These are phyloP conservation scores for Stegastes partitus DNA, from an alignment of 2,113 vertebrate genomes.

Conservation along the genomic window DNA sequence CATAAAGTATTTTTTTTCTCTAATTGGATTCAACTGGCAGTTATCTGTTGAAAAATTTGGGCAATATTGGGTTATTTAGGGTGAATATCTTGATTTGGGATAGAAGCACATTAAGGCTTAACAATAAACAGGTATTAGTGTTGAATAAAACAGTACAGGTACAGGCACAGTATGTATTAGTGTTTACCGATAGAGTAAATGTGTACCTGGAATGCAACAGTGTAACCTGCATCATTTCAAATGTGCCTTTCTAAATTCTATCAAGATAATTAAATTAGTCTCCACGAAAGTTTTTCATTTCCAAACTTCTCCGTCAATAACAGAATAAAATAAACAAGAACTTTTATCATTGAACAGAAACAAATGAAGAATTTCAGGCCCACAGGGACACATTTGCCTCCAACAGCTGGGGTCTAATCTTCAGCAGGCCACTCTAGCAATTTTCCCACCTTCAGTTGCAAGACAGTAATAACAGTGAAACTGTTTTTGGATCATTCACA, in stretches of 20 bases:
- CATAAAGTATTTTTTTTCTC: neutral
- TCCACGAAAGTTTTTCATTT: neutral
- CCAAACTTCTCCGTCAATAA: neutral
- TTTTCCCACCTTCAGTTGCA: neutral
- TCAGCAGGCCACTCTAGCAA: neutral
- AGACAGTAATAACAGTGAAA: neutral
- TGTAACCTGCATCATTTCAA: neutral
- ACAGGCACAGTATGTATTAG: neutral
- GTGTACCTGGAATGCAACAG: neutral
- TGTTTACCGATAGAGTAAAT: neutral
- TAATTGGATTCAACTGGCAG: too few species aligned
- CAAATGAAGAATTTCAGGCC: neutral
- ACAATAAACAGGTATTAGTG: conserved; percentile 1
- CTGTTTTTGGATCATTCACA: neutral
- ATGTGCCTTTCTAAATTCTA: neutral
- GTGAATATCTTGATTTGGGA: too few species aligned
- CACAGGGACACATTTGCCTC: conserved; percentile 1
- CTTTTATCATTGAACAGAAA: neutral
- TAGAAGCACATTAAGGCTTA: too few species aligned
- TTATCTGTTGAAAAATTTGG: too few species aligned
- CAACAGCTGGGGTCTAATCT: neutral
- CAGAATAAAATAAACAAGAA: neutral
- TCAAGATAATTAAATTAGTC: neutral
- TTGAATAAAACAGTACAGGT: conserved; percentile 9
- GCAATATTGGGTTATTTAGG: too few species aligned